These are phyloP conservation scores for Ichneumoninae sp. DNA, from an alignment of 2,888 invertebrate genomes.

Conservation along the genomic window DNA sequence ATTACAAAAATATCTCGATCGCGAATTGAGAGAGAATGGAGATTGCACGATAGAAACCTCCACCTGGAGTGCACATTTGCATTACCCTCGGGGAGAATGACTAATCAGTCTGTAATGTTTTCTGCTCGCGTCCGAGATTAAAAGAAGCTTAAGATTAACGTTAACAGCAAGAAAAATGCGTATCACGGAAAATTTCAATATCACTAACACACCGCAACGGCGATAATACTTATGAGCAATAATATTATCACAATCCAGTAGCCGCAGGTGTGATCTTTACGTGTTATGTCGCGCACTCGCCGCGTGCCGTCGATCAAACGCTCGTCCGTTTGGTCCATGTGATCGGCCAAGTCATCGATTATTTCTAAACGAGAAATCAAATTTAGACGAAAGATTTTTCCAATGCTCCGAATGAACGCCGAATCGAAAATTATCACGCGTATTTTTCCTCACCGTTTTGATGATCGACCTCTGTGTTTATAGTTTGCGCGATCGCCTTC, in stretches of 20 bases:
- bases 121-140: not conserved
- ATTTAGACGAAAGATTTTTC: not conserved
- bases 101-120: constrained; percentile 4
- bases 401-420: not conserved
- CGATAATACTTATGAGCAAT: constrained; percentile 88
- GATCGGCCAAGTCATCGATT: constrained; percentile 90
- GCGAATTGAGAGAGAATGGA: not conserved
- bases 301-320: constrained; percentile 89
- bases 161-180: constrained; percentile 44
- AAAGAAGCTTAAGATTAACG: not conserved
- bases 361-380: constrained; percentile 86
- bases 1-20: constrained; percentile 10
- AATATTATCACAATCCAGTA: constrained; percentile 91
- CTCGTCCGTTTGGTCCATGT: constrained; percentile 90
- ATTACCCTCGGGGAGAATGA: not conserved
- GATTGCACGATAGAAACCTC: not conserved
- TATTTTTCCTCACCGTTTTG: constrained; percentile 88
- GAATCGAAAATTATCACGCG: not conserved
- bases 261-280: constrained; percentile 90
- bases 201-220: constrained; percentile 85
- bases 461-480: constrained; percentile 90
- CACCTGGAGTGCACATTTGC: not conserved
- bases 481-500: constrained; percentile 90
- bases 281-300: constrained; percentile 87
- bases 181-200: not conserved